phyloP scores from a whole-genome alignment of 1,140 invertebrate genomes.

The Sogatella furcifera region DNA sequence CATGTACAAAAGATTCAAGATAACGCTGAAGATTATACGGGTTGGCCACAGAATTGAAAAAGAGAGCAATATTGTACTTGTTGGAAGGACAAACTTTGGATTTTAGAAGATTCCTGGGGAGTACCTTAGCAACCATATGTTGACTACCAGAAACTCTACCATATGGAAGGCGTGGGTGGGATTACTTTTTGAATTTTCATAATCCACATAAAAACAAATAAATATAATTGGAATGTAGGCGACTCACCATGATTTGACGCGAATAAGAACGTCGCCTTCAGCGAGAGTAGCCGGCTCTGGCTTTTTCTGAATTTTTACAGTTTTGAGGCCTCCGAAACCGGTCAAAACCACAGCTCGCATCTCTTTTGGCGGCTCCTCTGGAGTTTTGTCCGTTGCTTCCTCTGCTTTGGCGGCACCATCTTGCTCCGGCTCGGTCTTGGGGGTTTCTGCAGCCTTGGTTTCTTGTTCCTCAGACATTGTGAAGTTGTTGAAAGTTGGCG shows the following conservation, averaged over 20 bases:
- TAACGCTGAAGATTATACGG: too few species aligned
- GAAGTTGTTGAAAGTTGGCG: neutral
- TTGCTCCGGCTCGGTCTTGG: slow-evolving; percentile 7
- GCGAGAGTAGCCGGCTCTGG: slow-evolving; percentile 52
- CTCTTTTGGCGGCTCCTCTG: slow-evolving; percentile 53
- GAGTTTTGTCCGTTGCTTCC: slow-evolving; percentile 44
- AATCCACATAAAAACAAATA: too few species aligned
- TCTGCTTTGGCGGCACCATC: slow-evolving; percentile 34
- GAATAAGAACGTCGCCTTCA: slow-evolving; percentile 71
- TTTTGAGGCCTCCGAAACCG: slow-evolving; percentile 73
- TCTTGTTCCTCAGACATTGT: slow-evolving; percentile 39
- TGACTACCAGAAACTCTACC: neutral
- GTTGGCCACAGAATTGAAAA: too few species aligned
- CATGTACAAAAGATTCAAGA: too few species aligned
- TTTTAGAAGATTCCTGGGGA: too few species aligned
- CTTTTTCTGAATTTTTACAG: slow-evolving; percentile 68
- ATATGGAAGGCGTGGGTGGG: slow-evolving; percentile 7
- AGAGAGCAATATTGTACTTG: too few species aligned
- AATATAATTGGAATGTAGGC: neutral
- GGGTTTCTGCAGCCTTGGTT: slow-evolving; percentile 28
- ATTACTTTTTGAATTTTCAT: neutral
- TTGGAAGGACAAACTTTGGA: too few species aligned
- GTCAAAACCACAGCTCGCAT: slow-evolving; percentile 73
- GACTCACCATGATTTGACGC: slow-evolving; percentile 77
- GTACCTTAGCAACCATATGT: neutral